Conservation (phyloP, 2,113 vertebrate species). For the Tachysurus vachellii region DNA sequence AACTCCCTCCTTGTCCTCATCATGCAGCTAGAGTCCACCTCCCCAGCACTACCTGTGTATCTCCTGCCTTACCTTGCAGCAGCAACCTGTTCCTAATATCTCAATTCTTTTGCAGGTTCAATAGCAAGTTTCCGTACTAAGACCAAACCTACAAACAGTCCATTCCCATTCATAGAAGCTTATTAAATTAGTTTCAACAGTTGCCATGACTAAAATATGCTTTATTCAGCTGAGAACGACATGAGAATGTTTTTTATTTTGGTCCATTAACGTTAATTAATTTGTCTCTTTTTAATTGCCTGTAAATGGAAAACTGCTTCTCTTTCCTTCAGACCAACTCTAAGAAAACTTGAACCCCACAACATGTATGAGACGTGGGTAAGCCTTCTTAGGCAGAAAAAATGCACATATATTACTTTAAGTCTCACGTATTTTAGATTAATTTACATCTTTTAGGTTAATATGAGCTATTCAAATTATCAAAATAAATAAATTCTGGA, state of each 20-base stretch:
- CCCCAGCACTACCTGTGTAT: too few relatives aligned
- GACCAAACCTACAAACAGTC: too few relatives aligned
- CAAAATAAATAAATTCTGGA: neutral
- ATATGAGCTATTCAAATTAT: neutral
- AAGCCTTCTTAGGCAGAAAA: conserved; percentile 51
- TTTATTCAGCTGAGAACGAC: neutral
- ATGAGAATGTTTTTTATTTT: neutral
- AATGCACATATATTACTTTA: neutral
- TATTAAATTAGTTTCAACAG: too few relatives aligned
- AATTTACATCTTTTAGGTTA: neutral
- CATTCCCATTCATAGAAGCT: too few relatives aligned
- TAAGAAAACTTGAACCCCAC: conserved; percentile 87
- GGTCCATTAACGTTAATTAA: neutral
- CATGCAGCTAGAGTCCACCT: too few relatives aligned
- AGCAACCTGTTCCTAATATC: too few relatives aligned
- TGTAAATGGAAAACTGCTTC: neutral
- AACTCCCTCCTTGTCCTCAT: too few relatives aligned
- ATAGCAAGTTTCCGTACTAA: too few relatives aligned
- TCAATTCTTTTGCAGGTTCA: too few relatives aligned
- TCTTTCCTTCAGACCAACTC: conserved; percentile 76
- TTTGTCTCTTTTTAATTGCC: neutral
- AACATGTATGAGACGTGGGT: conserved; percentile 95
- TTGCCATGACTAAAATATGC: neutral
- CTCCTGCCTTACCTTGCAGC: too few relatives aligned
- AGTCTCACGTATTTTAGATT: neutral